Percentiles rank a stretch among this genome's conserved stretches.
Evolutionary conservation across 2,113 vertebrate species (phyloP).

Genomic region (Dendropsophus ebraccatus): DNA sequence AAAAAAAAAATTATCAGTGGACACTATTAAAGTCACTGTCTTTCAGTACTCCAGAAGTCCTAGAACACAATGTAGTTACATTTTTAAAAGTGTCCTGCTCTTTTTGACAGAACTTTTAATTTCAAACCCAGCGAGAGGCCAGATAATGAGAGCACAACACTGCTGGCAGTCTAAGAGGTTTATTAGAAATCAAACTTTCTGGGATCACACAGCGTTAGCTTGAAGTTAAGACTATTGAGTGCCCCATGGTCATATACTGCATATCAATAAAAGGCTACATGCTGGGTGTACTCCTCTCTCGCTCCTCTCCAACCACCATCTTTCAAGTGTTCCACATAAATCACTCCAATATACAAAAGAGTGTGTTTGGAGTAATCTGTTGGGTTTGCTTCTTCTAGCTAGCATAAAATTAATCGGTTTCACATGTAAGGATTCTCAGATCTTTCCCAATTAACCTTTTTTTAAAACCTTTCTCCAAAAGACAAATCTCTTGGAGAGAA

Average conservation of each 20-base stretch:
- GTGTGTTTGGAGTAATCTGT: conserved; percentile 50
- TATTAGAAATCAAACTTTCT: conserved; percentile 70
- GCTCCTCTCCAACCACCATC: conserved; percentile 55
- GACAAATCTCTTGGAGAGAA: neutral
- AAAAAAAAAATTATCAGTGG: neutral
- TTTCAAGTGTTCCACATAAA: conserved; percentile 68
- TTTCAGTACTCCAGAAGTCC: conserved; percentile 33
- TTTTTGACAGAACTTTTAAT: conserved; percentile 71
- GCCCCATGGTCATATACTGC: conserved; percentile 59
- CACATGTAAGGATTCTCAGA: conserved; percentile 30
- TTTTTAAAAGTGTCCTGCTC: conserved; percentile 59
- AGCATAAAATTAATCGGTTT: conserved; percentile 34
- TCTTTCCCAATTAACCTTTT: conserved; percentile 23
- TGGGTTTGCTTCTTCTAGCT: conserved; percentile 22
- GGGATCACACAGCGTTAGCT: conserved; percentile 62
- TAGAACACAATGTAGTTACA: conserved; percentile 26
- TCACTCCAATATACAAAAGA: conserved; percentile 60
- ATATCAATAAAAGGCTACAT: conserved; percentile 64
- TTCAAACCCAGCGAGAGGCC: conserved; percentile 69
- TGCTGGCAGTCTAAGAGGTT: conserved; percentile 65
- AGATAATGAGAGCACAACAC: conserved; percentile 66
- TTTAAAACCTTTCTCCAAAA: conserved; percentile 4
- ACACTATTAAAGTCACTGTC: conserved; percentile 3
- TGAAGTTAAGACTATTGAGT: conserved; percentile 68
- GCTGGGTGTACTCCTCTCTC: conserved; percentile 61